These are phyloP conservation scores for Drosophila biarmipes DNA, from an alignment of 1,140 invertebrate genomes.

Conservation along the genomic window DNA sequence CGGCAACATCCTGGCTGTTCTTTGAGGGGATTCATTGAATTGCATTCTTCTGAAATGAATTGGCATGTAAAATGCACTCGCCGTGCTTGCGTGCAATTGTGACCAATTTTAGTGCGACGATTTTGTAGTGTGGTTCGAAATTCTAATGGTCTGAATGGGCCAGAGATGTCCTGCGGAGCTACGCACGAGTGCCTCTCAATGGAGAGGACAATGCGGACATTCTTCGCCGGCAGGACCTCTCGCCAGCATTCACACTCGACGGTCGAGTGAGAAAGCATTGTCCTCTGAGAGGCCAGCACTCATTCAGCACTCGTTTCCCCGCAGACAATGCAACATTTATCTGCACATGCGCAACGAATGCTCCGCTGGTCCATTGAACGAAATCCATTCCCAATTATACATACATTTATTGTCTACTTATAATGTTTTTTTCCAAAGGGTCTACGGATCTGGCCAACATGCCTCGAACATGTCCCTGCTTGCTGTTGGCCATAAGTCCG, in stretches of 20 bases:
- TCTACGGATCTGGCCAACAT: slow-evolving; percentile 34
- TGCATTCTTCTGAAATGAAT: slow-evolving; percentile 58
- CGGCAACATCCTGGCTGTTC: slow-evolving; percentile 53
- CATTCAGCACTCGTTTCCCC: slow-evolving; percentile 58
- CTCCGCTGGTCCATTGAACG: slow-evolving; percentile 47
- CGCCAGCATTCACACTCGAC: slow-evolving; percentile 71
- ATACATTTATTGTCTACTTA: slow-evolving; percentile 50
- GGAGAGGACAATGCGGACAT: slow-evolving; percentile 46
- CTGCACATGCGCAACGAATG: slow-evolving; percentile 77
- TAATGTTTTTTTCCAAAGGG: slow-evolving; percentile 20
- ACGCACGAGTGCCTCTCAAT: slow-evolving; percentile 74
- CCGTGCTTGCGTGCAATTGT: slow-evolving; percentile 46
- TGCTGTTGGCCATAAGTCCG: slow-evolving; percentile 35
- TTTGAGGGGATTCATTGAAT: slow-evolving; percentile 47
- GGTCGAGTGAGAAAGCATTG: slow-evolving; percentile 61
- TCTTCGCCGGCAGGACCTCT: slow-evolving; percentile 43
- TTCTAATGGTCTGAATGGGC: slow-evolving; percentile 34
- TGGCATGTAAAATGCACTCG: slow-evolving; percentile 70
- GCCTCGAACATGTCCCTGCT: slow-evolving; percentile 36
- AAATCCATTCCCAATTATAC: slow-evolving; percentile 57
- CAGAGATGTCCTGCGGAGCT: slow-evolving; percentile 68
- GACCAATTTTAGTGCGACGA: slow-evolving; percentile 49
- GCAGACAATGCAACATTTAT: slow-evolving; percentile 46
- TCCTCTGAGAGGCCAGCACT: slow-evolving; percentile 56
- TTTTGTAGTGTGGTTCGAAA: slow-evolving; percentile 32